phyloP scores from a whole-genome alignment of 1,140 invertebrate species.

The Zaprionus ghesquierei region DNA sequence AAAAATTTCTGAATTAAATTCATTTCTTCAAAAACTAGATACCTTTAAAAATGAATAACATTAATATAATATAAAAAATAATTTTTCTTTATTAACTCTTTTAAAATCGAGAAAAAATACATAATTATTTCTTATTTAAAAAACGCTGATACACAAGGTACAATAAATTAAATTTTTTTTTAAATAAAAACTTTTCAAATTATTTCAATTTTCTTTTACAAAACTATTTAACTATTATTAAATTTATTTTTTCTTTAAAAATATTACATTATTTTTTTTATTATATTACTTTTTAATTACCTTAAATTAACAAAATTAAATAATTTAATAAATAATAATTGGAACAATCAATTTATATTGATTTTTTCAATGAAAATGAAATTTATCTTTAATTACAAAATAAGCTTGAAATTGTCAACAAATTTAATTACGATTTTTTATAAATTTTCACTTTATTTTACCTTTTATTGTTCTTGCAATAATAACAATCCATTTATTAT shows the following conservation, averaged over 20 bases:
- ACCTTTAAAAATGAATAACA: constrained; percentile 85
- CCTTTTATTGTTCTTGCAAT: too few species aligned
- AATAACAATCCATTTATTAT: too few species aligned
- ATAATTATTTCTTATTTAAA: constrained; percentile 84
- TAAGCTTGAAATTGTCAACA: constrained; percentile 84
- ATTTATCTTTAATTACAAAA: constrained; percentile 58
- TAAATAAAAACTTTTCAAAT: constrained; percentile 80
- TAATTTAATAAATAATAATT: constrained; percentile 71
- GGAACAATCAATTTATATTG: constrained; percentile 25
- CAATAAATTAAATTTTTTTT: constrained; percentile 84
- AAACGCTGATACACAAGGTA: constrained; percentile 87
- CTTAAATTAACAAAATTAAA: constrained; percentile 84
- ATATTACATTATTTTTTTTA: constrained; percentile 82
- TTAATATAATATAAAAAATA: constrained; percentile 85
- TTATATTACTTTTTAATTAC: constrained; percentile 82
- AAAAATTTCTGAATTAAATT: constrained; percentile 83
- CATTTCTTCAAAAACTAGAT: constrained; percentile 87
- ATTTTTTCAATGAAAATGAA: constrained; percentile 35
- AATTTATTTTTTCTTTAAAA: constrained; percentile 82
- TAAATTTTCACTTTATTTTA: too few species aligned
- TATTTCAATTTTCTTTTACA: constrained; percentile 75
- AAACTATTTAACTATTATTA: constrained; percentile 83
- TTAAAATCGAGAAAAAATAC: constrained; percentile 87
- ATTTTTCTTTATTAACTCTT: constrained; percentile 85
- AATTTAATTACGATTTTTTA: too few species aligned